Conservation (phyloP, 37 sponge, comb jelly and placozoan species). For the Ephydatia muelleri region DNA sequence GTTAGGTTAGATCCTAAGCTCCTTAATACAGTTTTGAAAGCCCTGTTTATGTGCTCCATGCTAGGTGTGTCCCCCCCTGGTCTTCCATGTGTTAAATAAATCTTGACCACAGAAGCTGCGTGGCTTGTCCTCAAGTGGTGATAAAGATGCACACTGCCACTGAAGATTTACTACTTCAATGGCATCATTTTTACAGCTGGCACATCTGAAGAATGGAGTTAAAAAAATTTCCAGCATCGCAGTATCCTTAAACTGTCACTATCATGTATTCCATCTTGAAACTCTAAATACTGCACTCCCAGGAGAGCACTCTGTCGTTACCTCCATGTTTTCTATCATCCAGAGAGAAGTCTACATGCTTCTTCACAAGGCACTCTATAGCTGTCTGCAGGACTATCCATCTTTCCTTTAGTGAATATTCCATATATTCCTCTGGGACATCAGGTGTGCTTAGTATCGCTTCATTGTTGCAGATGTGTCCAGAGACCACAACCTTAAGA, state of each 20-base stretch:
- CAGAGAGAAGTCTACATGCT: too few species aligned
- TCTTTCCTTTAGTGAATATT: not conserved
- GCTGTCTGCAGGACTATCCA: not conserved
- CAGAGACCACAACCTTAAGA: too few species aligned
- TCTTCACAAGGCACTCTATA: too few species aligned
- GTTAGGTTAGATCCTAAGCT: not conserved
- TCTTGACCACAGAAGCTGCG: slow-evolving; percentile 39
- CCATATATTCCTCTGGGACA: too few species aligned
- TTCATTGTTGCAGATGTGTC: slow-evolving; percentile 7
- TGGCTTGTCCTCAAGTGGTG: too few species aligned
- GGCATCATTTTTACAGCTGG: too few species aligned
- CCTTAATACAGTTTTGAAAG: slow-evolving; percentile 13
- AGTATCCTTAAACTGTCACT: slow-evolving; percentile 24
- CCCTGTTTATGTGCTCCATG: slow-evolving; percentile 39
- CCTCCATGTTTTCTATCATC: too few species aligned
- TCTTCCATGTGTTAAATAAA: slow-evolving; percentile 47
- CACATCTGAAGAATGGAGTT: too few species aligned
- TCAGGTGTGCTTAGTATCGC: not conserved
- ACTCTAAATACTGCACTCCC: slow-evolving; percentile 1
- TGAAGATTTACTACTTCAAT: too few species aligned
- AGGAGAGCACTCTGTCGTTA: not conserved
- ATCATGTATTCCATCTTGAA: slow-evolving; percentile 10
- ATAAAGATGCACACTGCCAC: too few species aligned
- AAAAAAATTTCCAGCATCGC: slow-evolving; percentile 18
- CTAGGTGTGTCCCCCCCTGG: slow-evolving; percentile 45